Evolutionary conservation across 2,888 invertebrate species (phyloP), one percentile per base, ranked within the genome.

Genomic region (Eristalis tenax): DNA sequence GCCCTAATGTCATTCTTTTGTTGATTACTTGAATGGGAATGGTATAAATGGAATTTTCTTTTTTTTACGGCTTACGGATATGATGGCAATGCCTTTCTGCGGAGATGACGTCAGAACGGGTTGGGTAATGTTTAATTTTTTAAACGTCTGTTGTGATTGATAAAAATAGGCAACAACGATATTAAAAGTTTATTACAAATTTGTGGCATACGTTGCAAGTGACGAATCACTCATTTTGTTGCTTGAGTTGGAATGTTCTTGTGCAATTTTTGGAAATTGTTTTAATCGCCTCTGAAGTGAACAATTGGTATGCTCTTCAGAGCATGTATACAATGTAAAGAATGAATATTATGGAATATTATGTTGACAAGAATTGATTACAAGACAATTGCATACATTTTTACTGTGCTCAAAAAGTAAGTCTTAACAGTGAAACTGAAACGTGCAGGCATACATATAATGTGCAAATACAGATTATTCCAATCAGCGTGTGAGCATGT

Each of bases 1-100:
- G 13, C 6, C 23, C 69, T 65, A 8, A 8, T 75, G 59, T 82
- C 59, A 70, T 82, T 70, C 74, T 66, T 63, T 65, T 75, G 57
- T 11, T 76, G 56, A 35, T 64, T 35, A 6, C 18, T 61, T 40
- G 18, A 35, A 5, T 18, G 18, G 22, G 40, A 81, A 5, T 81
- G 81, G 81, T 81, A 81, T 81, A 81, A 80, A 56, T 23, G 6
- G 26, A 26, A 23, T 43, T 13, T 23, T 26, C 13, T 22, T 1
- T 43, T 15, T 26, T 26, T n/a, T 22, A 2, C 1, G 5, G 1
- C 32, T 4, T 57, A 28, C 61, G 80, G 80, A 68, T 40, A 5
- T 61, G 74, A 68, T 74, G 74, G 68, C 56, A 73, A 22, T 73
- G 68, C 80, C 38, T 6, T 4, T 4, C 0, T 50, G 8, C 23